Base-by-base conservation (phyloP, 2,888 invertebrate genomes). In the Orgyia antiqua region DNA sequence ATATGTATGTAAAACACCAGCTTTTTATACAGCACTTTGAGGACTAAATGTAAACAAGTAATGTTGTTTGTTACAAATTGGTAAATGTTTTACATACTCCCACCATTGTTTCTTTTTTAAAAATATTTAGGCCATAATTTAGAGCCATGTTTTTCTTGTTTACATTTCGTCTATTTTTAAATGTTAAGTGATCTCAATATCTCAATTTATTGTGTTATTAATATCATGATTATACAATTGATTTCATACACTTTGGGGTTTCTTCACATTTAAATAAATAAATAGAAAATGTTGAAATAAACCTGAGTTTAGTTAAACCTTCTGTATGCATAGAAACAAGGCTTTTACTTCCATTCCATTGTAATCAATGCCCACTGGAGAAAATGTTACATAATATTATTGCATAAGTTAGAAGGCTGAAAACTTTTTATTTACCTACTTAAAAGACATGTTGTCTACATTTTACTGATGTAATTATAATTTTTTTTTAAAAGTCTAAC, bases 101-200 rank as follows among this genome's bases (percentile, higher is more conserved):
- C 68, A 65, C 64, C 66, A 63, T 39, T 45, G 37, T n/a, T n/a
- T n/a, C n/a, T n/a, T n/a, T n/a, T n/a, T n/a, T n/a, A n/a, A n/a
- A n/a, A 51, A 58, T 58, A 51, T 42, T 40, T 51, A 51, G 61
- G 71, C 68, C 69, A 68, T 69, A 68, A 41, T 50, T 56, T 39
- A 42, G 51, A 56, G 57, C 54, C 55, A 57, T 59, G 10, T 53
- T 53, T 46, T 48, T 50, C 75, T 79, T 80, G 79, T 80, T 80
- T 80, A 79, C 79, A 79, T 79, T 83, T 77, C 34, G 75, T 82
- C 77, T 64, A 48, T 32, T 49, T 53, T 57, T 58, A 50, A 68
- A 58, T 71, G 63, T 72, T 72, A 68, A 73, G 76, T 73, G 76
- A 82, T 82, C 80, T 82, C 82, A 73, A 72, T 58, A 72, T 66